A percentile compares a stretch with the other conserved stretches of the same genome.
Evolutionary conservation across 2,888 invertebrate species (phyloP).

Genomic region (Rhagophthalmus giganteus): DNA sequence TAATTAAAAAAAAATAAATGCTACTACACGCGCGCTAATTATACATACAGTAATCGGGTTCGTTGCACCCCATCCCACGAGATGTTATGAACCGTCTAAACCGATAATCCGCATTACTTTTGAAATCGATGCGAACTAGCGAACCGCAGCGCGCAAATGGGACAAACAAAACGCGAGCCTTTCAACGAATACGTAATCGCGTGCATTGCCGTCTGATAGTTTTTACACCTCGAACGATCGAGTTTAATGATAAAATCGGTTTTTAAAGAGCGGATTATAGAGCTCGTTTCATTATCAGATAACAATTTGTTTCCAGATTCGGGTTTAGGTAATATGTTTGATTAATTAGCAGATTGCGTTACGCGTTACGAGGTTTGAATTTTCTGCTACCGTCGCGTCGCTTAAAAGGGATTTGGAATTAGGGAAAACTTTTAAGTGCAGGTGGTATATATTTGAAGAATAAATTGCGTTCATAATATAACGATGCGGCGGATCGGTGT

Average conservation of each 20-base stretch:
- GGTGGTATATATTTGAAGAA: no score
- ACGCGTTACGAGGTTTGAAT: conserved; percentile 1
- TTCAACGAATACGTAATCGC: conserved; percentile 9
- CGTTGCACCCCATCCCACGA: conserved; percentile 18
- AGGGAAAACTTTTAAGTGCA: neutral
- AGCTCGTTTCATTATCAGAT: conserved; percentile 7
- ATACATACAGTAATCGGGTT: conserved; percentile 7
- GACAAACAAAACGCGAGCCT: conserved; percentile 8
- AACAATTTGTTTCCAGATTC: conserved; percentile 1
- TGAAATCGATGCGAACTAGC: conserved; percentile 1
- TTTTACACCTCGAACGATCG: conserved; percentile 8
- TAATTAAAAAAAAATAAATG: conserved; percentile 23
- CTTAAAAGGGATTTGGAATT: neutral
- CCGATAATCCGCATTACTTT: conserved; percentile 25
- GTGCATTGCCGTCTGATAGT: conserved; percentile 5
- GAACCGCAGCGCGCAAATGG: conserved; percentile 1
- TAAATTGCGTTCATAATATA: no score
- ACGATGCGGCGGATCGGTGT: no score
- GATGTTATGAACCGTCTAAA: no score
- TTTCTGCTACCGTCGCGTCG: neutral
- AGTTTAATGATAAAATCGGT: conserved; percentile 4
- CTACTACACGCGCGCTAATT: conserved; percentile 9
- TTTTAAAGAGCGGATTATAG: conserved; percentile 2
- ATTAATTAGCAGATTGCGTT: conserved; percentile 14
- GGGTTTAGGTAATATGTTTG: conserved; percentile 6